Base-by-base conservation (phyloP, 2,113 vertebrate genomes). In the Ophiodon elongatus region DNA sequence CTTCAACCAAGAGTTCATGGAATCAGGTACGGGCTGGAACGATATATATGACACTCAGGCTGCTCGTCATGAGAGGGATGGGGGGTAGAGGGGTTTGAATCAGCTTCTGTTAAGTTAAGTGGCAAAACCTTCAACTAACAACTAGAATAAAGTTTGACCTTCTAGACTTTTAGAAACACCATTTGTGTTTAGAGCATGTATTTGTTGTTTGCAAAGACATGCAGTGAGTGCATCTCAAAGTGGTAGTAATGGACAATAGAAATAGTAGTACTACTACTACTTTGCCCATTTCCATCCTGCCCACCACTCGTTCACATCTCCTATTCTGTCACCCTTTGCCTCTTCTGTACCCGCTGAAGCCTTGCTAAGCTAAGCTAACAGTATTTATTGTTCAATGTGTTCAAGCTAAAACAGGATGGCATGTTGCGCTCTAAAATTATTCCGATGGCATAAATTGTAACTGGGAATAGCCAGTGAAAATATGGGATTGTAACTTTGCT, bases 1-100 rank as follows among this genome's bases (percentile, higher is more conserved):
- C 87, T 95, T 97, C 83, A 96, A 97, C 89, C 72, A 94, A 39
- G 97, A 98, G 79, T 99, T 99, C 4, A 96, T 96, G 89, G 97
- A 98, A 65, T 99, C 98, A 93, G 98, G 98, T 99, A 95, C 47
- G 93, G 10, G 25, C 11, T 62, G 14, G 0, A 6, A 67, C 31
- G 11, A 8, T 76, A 14, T 76, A 14, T 25, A 8, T 17, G 33
- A 43, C 60, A 76, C 23, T 8, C 52, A 8, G 35, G 17, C 1
- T 25, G 33, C 21, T 27, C 2, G 7, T 29, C 6, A 31, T 29
- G 9, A 57, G 9, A 57, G 29, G 23, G 1, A n/a, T n/a, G n/a
- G n/a, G n/a, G n/a, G n/a, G n/a, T n/a, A n/a, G n/a, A n/a, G n/a
- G 25, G 11, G 11, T 23, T 45, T 37, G 17, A 70, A 59, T 43